Conservation (phyloP, 2,113 vertebrate genomes). For the Cochlearius cochlearius region DNA sequence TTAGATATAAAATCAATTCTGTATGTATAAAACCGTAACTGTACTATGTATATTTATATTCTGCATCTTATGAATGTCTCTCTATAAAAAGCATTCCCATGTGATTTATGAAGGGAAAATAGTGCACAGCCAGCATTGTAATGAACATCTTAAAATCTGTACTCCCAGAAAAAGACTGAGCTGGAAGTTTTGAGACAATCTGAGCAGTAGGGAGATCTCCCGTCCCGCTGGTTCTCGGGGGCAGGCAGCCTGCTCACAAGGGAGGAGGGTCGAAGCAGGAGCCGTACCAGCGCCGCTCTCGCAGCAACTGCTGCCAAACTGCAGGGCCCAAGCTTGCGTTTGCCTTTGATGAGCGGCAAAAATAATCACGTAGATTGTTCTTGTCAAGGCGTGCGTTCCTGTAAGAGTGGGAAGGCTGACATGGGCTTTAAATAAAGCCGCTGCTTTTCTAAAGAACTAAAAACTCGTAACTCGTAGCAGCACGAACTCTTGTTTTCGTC, state of each 20-base stretch:
- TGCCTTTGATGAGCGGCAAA: not conserved
- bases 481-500: not conserved
- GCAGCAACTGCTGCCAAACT: not conserved
- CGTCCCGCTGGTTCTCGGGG: not conserved
- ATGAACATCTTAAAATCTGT: not conserved
- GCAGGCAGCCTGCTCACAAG: accelerated
- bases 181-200: not conserved
- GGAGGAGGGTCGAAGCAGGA: not conserved
- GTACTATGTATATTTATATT: not conserved
- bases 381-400: accelerated
- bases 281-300: accelerated
- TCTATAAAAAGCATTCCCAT: not conserved
- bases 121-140: not conserved
- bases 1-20: not conserved
- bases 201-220: accelerated
- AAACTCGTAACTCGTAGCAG: accelerated
- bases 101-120: not conserved
- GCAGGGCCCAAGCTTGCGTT: not conserved
- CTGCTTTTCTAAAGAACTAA: not conserved
- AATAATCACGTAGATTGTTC: not conserved
- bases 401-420: not conserved
- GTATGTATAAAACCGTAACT: not conserved
- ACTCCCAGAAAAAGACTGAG: not conserved
- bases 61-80: not conserved
- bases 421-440: not conserved